Conservation (phyloP, 2,888 invertebrate genomes). For the Hofmannophila pseudospretella region DNA sequence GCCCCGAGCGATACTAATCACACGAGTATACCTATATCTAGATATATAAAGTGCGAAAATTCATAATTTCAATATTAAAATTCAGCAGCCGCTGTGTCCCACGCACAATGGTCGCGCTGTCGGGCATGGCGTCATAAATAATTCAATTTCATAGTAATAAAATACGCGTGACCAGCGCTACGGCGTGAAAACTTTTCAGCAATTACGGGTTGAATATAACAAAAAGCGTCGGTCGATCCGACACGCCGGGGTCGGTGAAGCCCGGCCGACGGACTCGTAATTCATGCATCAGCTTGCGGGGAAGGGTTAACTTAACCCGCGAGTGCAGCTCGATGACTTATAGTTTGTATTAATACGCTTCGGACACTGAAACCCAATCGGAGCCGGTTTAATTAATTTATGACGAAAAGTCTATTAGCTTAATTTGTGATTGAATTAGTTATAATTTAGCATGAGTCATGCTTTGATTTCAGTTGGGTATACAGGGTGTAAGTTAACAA, state of each 20-base stretch:
- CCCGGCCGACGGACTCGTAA: slow-evolving; percentile 27
- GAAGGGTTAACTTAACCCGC: slow-evolving; percentile 60
- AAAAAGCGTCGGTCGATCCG: slow-evolving; percentile 67
- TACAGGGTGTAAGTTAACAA: no score
- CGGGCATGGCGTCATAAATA: slow-evolving; percentile 69
- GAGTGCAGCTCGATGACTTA: slow-evolving; percentile 65
- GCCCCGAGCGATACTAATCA: slow-evolving; percentile 51
- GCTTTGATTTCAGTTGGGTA: no score
- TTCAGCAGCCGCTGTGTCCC: slow-evolving; percentile 57
- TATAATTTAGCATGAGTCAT: no score
- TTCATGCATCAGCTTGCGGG: slow-evolving; percentile 37
- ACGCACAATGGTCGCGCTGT: slow-evolving; percentile 61
- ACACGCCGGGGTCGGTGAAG: slow-evolving; percentile 45
- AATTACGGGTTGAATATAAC: slow-evolving; percentile 75
- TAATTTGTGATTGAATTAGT: slow-evolving; percentile 1
- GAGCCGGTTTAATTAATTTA: slow-evolving; percentile 54
- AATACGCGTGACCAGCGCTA: slow-evolving; percentile 73
- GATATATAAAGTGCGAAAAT: slow-evolving; percentile 26
- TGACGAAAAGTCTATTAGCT: slow-evolving; percentile 4
- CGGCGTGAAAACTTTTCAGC: slow-evolving; percentile 77
- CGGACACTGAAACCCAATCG: slow-evolving; percentile 60
- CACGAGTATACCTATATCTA: slow-evolving; percentile 21
- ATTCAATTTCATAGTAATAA: slow-evolving; percentile 78
- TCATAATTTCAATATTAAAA: slow-evolving; percentile 72
- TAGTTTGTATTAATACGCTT: slow-evolving; percentile 67